phyloP scores from a whole-genome alignment of 2,797 vertebrate genomes.

The Manis javanica region DNA sequence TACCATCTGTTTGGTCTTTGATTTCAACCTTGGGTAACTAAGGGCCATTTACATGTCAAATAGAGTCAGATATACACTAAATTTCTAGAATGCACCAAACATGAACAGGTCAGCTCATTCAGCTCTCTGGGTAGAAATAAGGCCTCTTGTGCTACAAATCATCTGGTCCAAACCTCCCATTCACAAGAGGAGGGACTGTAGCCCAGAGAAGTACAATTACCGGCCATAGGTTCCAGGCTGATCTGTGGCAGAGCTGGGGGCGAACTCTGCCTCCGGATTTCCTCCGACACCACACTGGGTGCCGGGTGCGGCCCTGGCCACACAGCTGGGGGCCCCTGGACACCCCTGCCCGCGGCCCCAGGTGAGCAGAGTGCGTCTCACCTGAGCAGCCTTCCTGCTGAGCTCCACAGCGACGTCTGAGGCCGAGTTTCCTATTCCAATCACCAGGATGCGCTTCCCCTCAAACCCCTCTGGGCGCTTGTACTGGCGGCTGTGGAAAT shows the following conservation, averaged over 20 bases:
- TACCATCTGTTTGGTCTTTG: neutral
- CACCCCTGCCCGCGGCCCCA: neutral
- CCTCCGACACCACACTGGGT: neutral
- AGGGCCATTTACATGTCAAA: neutral
- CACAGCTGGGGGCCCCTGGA: too few relatives aligned
- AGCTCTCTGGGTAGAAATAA: neutral
- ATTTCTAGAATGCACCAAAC: neutral
- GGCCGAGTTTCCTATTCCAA: constrained; percentile 91
- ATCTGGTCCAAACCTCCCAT: neutral
- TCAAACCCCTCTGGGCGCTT: constrained; percentile 84
- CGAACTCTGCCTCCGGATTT: neutral
- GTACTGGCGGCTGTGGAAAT: constrained; percentile 90
- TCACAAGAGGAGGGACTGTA: neutral
- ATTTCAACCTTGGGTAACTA: neutral
- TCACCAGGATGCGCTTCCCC: constrained; percentile 89
- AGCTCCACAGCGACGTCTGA: constrained; percentile 90
- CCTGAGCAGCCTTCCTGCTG: constrained; percentile 89
- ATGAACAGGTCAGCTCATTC: neutral
- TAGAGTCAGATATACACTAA: neutral
- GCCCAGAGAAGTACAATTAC: neutral
- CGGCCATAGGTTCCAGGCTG: neutral
- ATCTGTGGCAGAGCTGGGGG: neutral
- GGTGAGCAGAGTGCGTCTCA: constrained; percentile 59
- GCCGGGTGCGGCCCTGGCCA: too few relatives aligned
- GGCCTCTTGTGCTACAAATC: neutral